These are phyloP conservation scores for Melinopterus prodromus DNA, from an alignment of 2,888 invertebrate species.

Conservation along the genomic window DNA sequence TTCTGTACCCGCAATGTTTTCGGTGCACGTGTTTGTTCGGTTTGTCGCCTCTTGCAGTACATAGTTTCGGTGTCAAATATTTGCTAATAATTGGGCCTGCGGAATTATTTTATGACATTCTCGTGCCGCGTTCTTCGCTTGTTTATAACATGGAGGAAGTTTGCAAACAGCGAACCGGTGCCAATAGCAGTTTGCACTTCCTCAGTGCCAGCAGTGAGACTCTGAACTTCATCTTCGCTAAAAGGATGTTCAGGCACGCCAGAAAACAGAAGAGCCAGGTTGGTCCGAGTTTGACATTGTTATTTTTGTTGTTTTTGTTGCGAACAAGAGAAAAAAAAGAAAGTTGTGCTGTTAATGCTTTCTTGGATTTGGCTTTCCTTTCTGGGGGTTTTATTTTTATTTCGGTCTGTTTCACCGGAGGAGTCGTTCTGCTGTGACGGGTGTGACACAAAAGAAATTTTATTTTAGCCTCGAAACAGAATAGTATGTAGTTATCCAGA, in stretches of 20 bases:
- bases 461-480: too few species aligned
- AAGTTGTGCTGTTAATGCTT: neutral
- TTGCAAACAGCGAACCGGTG: neutral
- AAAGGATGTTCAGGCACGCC: constrained; percentile 28
- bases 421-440: too few species aligned
- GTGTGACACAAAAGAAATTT: too few species aligned
- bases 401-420: too few species aligned
- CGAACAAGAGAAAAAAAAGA: neutral
- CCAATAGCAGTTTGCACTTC: neutral
- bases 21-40: neutral
- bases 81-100: neutral
- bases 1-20: neutral
- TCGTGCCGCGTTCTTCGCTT: neutral
- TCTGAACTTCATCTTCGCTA: neutral
- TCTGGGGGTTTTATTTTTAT: too few species aligned
- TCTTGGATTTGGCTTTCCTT: too few species aligned
- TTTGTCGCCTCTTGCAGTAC: neutral
- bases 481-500: too few species aligned
- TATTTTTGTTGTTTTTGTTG: neutral
- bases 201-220: neutral
- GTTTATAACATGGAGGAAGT: constrained; percentile 6
- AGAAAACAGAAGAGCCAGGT: constrained; percentile 31
- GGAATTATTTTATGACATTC: constrained; percentile 5
- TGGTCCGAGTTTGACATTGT: neutral
- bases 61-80: neutral